phyloP scores from a whole-genome alignment of 2,888 invertebrate species.

The Trachelus tabidus region DNA sequence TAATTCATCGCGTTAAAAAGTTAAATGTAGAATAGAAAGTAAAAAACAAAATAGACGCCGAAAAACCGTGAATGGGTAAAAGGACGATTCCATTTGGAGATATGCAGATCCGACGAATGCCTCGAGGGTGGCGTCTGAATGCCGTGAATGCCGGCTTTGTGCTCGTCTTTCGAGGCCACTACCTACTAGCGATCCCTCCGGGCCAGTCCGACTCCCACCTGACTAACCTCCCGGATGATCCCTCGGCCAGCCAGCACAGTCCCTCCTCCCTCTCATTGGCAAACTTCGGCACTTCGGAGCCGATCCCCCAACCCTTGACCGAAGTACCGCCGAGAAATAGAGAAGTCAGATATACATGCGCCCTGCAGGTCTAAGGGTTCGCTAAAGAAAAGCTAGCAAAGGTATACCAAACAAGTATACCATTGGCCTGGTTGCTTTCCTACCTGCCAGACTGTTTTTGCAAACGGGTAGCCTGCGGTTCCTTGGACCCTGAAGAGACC shows the following conservation, averaged over 20 bases:
- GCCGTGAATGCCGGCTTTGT: constrained; percentile 37
- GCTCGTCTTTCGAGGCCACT: constrained; percentile 8
- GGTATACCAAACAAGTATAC: background rate
- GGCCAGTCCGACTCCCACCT: background rate
- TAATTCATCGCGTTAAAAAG: background rate
- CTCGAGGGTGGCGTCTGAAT: constrained; percentile 37
- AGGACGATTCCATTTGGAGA: constrained; percentile 45
- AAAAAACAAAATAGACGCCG: background rate
- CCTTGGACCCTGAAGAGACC: background rate
- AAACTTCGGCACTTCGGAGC: background rate
- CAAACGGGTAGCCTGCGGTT: background rate
- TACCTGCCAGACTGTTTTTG: background rate
- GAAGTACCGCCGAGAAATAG: background rate
- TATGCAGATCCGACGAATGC: constrained; percentile 52
- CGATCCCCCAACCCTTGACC: background rate
- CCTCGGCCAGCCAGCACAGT: background rate
- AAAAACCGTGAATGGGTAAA: background rate
- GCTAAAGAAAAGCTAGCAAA: background rate
- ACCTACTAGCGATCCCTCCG: background rate
- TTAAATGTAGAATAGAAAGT: background rate
- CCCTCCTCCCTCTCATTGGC: background rate
- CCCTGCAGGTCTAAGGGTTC: background rate
- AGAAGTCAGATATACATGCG: background rate
- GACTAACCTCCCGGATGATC: background rate
- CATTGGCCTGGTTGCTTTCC: background rate